A percentile compares a stretch with the other conserved stretches of the same genome.
These are phyloP conservation scores for Bothrops jararaca DNA, from an alignment of 2,113 vertebrate species.

Conservation along the genomic window DNA sequence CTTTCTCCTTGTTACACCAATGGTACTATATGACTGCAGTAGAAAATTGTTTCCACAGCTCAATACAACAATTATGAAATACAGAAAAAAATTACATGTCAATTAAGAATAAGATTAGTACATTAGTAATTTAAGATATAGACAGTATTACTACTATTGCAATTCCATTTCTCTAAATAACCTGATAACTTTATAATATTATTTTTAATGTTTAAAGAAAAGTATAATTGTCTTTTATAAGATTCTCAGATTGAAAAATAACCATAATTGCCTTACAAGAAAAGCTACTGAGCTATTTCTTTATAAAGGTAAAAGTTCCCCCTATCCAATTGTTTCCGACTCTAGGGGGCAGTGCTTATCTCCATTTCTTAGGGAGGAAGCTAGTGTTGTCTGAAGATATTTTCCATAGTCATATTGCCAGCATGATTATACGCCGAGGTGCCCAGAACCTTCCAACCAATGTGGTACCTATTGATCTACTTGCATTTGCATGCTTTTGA, in stretches of 20 bases:
- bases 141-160: not conserved
- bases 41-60: not conserved
- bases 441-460: no score
- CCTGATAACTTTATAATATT: not conserved
- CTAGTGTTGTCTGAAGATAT: not conserved
- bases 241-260: not conserved
- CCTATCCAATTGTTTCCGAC: not conserved
- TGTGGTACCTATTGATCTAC: no score
- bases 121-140: not conserved
- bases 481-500: not conserved
- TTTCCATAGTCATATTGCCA: not conserved
- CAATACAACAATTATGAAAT: not conserved
- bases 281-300: not conserved
- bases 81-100: not conserved
- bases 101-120: not conserved
- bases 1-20: not conserved
- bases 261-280: not conserved
- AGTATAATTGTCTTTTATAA: not conserved
- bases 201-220: not conserved
- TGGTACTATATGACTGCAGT: not conserved
- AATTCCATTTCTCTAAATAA: not conserved
- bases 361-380: not conserved
- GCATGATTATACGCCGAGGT: not conserved
- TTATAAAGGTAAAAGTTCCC: not conserved
- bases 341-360: not conserved